Base-by-base conservation (phyloP, 2,113 vertebrate species). In the Malurus cyaneus region DNA sequence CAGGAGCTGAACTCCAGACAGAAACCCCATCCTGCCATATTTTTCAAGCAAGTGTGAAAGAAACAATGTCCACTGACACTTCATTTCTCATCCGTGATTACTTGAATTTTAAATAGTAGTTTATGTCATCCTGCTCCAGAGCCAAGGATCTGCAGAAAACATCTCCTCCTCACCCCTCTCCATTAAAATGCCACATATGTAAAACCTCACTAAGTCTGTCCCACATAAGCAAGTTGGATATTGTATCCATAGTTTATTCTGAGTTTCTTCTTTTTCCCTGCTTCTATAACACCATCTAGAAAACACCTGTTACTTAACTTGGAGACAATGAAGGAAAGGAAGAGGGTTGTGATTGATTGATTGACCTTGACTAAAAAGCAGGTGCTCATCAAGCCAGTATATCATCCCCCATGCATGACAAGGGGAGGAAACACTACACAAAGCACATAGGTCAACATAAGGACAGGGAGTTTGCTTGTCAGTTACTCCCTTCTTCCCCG, bases 211-310 rank as follows among this genome's bases (percentile, higher is more conserved):
- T 14, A 57, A 79, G 9, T 20, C 42, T 34, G 34, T 36, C 12
- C n/a, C 16, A 44, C 5, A 26, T 18, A 59, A 62, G 23, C 11
- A 41, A 74, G 16, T 32, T 49, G 10, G 19, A 79, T 59, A 73
- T 26, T 62, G 2, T 56, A 34, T 57, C 41, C 2, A 1, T n/a
- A 31, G 24, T 41, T 90, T 6, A 26, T 66, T 56, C 28, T 15
- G 8, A 44, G 2, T 64, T 49, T 39, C 16, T 36, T 59, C 31
- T 54, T 49, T 36, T 7, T 2, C 9, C 6, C 17, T 0, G 0
- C 18, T 73, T 82, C 28, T 39, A 36, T 4, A 65, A 5, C 16
- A 41, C 5, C 16, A 50, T 50, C 46, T 32, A 79, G 34, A 56
- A 83, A 79, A 70, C 13, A 9, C 44, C 34, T 74, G 29, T 12